phyloP scores from a whole-genome alignment of 1,140 invertebrate genomes.

The Aphelenchoides avenae region DNA sequence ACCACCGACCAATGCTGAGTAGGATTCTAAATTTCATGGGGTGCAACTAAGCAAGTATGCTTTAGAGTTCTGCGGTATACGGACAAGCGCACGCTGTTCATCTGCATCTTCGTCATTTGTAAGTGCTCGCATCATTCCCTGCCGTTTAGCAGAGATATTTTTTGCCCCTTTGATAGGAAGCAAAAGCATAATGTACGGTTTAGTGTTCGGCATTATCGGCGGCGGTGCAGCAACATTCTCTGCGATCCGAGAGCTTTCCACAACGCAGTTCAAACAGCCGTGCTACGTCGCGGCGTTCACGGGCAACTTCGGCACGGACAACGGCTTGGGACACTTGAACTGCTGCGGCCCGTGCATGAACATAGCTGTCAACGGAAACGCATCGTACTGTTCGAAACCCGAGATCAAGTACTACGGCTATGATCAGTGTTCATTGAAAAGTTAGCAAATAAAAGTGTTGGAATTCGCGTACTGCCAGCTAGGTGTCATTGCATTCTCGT shows the following conservation, averaged over 20 bases:
- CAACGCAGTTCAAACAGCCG: slow-evolving; percentile 48
- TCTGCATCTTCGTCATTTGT: slow-evolving; percentile 15
- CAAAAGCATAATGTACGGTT: slow-evolving; percentile 11
- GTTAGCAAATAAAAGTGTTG: too few relatives aligned
- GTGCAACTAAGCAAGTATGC: not conserved
- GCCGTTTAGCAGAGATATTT: not conserved
- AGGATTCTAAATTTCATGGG: slow-evolving; percentile 4
- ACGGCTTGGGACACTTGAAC: slow-evolving; percentile 28
- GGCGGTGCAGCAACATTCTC: slow-evolving; percentile 55
- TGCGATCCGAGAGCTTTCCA: slow-evolving; percentile 47
- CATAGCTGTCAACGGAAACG: slow-evolving; percentile 29
- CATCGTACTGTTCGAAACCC: slow-evolving; percentile 18
- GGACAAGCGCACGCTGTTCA: slow-evolving; percentile 5
- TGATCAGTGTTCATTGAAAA: too few relatives aligned
- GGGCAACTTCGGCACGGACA: not conserved
- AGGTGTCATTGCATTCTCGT: too few relatives aligned
- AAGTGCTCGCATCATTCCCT: not conserved
- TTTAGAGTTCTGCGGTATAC: slow-evolving; percentile 5
- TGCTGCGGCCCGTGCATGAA: slow-evolving; percentile 47
- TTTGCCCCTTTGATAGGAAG: slow-evolving; percentile 14
- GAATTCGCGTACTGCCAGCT: too few relatives aligned
- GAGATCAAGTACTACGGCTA: slow-evolving; percentile 38
- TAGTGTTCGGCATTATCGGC: slow-evolving; percentile 46
- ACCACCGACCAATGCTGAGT: too few relatives aligned
- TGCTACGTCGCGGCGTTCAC: slow-evolving; percentile 53